These are phyloP conservation scores for Brachylomia viminalis DNA, from an alignment of 2,888 invertebrate genomes.

Conservation along the genomic window DNA sequence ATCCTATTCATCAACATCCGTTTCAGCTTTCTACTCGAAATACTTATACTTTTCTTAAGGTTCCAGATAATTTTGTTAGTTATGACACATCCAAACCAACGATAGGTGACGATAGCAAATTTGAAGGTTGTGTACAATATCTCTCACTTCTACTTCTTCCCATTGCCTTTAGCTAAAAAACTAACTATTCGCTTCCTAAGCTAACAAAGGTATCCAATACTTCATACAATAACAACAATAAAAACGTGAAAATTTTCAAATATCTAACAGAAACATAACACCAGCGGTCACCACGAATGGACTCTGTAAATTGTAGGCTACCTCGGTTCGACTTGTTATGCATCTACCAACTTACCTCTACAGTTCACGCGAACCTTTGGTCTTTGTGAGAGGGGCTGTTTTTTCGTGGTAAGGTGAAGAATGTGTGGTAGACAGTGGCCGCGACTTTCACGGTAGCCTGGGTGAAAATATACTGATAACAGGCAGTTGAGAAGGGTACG, in stretches of 20 bases:
- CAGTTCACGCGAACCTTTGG: conserved; percentile 40
- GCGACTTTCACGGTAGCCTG: conserved; percentile 67
- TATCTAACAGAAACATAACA: conserved; percentile 69
- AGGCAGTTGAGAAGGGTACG: conserved; percentile 65
- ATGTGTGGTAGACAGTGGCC: conserved; percentile 52
- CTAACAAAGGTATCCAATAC: conserved; percentile 16
- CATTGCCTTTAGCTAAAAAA: neutral
- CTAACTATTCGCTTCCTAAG: neutral
- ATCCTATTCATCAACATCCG: neutral
- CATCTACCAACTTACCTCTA: conserved; percentile 58
- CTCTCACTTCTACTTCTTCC: neutral
- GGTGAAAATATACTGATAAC: conserved; percentile 68
- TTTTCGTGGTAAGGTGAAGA: conserved; percentile 31
- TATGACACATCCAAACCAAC: neutral
- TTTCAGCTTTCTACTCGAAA: neutral
- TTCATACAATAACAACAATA: conserved; percentile 33
- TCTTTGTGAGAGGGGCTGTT: conserved; percentile 18
- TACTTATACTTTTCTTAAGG: too few species aligned
- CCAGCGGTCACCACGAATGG: conserved; percentile 71
- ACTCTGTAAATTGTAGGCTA: conserved; percentile 74
- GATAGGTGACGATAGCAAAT: neutral
- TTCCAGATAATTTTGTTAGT: neutral
- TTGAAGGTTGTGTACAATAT: neutral
- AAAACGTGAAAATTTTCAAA: conserved; percentile 57
- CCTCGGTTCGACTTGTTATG: conserved; percentile 73